Conservation (phyloP, 2,888 invertebrate species). For the Mythimna ferrago region DNA sequence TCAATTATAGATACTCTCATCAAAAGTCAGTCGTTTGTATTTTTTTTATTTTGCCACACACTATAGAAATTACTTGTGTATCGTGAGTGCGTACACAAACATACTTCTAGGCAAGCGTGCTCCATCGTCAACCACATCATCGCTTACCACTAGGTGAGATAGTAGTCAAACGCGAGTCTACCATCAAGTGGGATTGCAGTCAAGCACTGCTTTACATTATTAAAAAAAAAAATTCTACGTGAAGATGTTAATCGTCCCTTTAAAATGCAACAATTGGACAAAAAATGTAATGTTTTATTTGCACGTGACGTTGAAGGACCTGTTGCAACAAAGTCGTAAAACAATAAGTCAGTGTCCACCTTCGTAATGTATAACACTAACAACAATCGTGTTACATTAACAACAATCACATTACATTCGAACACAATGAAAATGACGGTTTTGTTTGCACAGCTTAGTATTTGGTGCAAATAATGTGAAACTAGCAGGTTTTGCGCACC, state of each 20-base stretch:
- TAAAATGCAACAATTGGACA: background rate
- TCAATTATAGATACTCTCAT: too few relatives aligned
- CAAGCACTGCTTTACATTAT: too few relatives aligned
- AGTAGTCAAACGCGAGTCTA: too few relatives aligned
- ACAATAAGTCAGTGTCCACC: constrained; percentile 48
- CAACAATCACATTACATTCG: constrained; percentile 43
- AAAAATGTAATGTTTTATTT: constrained; percentile 19
- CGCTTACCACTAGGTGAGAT: too few relatives aligned
- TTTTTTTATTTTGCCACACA: too few relatives aligned
- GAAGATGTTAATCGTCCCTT: background rate
- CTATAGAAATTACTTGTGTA: too few relatives aligned
- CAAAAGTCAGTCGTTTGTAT: too few relatives aligned
- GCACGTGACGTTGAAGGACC: constrained; percentile 13
- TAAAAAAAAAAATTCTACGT: background rate
- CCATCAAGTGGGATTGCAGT: too few relatives aligned
- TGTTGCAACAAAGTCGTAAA: constrained; percentile 7
- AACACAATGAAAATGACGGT: constrained; percentile 55
- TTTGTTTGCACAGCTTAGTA: constrained; percentile 66
- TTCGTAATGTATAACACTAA: constrained; percentile 34
- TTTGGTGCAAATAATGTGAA: constrained; percentile 50
- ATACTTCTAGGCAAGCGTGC: too few relatives aligned
- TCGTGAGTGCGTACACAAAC: too few relatives aligned
- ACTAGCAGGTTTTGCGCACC: constrained; percentile 49
- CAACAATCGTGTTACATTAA: constrained; percentile 43
- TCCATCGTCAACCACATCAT: too few relatives aligned